phyloP scores from a whole-genome alignment of 2,888 invertebrate genomes.

The Cryptocephalus moraei region DNA sequence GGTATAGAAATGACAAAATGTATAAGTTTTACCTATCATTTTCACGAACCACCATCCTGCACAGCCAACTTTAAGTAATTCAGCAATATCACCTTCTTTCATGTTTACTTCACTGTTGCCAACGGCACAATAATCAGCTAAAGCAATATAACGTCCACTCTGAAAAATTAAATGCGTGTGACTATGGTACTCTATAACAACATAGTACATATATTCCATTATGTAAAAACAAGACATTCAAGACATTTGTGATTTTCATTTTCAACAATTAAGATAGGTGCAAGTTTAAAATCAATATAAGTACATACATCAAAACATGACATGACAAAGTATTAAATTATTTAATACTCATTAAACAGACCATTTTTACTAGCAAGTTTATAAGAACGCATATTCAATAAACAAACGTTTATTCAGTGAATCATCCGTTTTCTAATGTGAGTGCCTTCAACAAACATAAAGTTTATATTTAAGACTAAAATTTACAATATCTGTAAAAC shows the following conservation, averaged over 20 bases:
- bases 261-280: background rate
- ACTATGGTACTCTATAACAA: background rate
- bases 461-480: too few relatives aligned
- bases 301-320: too few relatives aligned
- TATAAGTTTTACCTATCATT: slow-evolving; percentile 50
- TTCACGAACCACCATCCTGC: slow-evolving; percentile 97
- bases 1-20: too few relatives aligned
- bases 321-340: too few relatives aligned
- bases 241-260: background rate
- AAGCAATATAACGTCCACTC: slow-evolving; percentile 75
- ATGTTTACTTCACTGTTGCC: slow-evolving; percentile 85
- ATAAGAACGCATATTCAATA: too few relatives aligned
- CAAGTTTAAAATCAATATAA: too few relatives aligned
- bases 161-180: slow-evolving; percentile 29
- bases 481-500: too few relatives aligned
- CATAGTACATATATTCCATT: background rate
- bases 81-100: slow-evolving; percentile 82
- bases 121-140: slow-evolving; percentile 88
- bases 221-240: slow-evolving; percentile 1
- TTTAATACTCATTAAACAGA: too few relatives aligned
- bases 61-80: slow-evolving; percentile 84
- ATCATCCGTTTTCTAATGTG: too few relatives aligned
- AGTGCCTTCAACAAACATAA: too few relatives aligned
- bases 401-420: too few relatives aligned
- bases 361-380: too few relatives aligned